Percentiles rank a stretch among this genome's conserved stretches.
Evolutionary conservation across 1,140 invertebrate genomes (phyloP).

Genomic region (Nomia melanderi): DNA sequence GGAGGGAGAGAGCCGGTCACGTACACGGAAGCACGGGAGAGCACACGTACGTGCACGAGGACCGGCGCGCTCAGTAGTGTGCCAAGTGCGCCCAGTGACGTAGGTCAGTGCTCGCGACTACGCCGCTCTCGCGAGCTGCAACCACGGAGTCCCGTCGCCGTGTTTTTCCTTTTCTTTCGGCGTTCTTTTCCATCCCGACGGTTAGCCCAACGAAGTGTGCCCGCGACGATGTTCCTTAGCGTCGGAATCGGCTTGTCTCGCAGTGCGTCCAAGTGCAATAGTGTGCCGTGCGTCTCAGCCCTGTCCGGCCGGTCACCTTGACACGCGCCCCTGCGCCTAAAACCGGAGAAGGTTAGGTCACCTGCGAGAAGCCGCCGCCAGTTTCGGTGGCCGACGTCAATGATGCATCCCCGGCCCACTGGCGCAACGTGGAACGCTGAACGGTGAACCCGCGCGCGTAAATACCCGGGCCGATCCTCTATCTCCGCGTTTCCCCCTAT

Average conservation of each 20-base stretch:
- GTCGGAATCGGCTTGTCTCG: neutral
- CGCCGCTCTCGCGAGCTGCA: constrained; percentile 49
- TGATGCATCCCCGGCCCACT: neutral
- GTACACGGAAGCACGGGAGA: constrained; percentile 6
- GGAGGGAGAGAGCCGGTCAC: neutral
- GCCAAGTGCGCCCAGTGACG: constrained; percentile 67
- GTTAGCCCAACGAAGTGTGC: too few relatives aligned
- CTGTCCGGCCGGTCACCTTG: constrained; percentile 35
- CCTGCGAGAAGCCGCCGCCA: constrained; percentile 14
- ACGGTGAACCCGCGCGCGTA: too few relatives aligned
- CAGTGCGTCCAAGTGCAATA: neutral
- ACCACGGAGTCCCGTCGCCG: neutral
- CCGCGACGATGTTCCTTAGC: constrained; percentile 13
- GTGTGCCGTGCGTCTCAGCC: constrained; percentile 16
- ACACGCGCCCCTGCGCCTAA: constrained; percentile 36
- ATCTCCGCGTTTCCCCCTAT: too few relatives aligned
- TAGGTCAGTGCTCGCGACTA: constrained; percentile 70
- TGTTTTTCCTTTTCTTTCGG: neutral
- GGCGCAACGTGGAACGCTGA: too few relatives aligned
- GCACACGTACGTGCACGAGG: constrained; percentile 36
- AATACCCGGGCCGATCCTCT: too few relatives aligned
- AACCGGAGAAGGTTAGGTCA: constrained; percentile 26
- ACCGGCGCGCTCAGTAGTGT: constrained; percentile 50
- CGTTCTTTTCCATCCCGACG: neutral
- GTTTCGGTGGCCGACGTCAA: neutral